These are phyloP conservation scores for Corapipo altera DNA, from an alignment of 2,113 vertebrate genomes.

Conservation along the genomic window DNA sequence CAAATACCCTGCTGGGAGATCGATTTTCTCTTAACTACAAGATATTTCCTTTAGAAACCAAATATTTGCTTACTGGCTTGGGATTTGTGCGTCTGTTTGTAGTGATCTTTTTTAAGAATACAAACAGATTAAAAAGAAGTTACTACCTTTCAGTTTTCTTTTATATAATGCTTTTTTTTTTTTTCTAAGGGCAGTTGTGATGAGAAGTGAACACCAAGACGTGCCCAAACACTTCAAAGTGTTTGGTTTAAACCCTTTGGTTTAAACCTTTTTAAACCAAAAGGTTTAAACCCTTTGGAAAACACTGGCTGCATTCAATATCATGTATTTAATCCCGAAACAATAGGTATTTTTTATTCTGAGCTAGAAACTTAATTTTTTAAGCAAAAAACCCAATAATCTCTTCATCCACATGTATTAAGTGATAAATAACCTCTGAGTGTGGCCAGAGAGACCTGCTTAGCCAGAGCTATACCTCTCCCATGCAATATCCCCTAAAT, in stretches of 20 bases:
- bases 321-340: background rate
- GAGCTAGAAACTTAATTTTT: background rate
- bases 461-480: background rate
- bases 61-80: background rate
- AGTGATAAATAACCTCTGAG: background rate
- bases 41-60: background rate
- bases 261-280: too few species aligned
- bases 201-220: background rate
- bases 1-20: background rate
- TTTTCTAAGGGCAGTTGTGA: background rate
- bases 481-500: background rate
- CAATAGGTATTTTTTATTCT: background rate
- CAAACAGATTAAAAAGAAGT: background rate
- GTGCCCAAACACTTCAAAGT: background rate
- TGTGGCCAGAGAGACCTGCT: background rate
- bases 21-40: background rate
- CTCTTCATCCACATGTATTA: background rate
- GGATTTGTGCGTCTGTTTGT: background rate
- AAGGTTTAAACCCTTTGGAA: background rate
- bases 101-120: background rate
- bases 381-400: background rate
- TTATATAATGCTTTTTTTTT: background rate
- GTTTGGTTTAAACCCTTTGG: background rate
- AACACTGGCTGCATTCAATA: background rate
- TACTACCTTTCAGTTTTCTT: background rate